A percentile compares a stretch with the other conserved stretches of the same genome.
Evolutionary conservation across 2,797 vertebrate genomes (phyloP).

Genomic region (Natrix natrix): DNA sequence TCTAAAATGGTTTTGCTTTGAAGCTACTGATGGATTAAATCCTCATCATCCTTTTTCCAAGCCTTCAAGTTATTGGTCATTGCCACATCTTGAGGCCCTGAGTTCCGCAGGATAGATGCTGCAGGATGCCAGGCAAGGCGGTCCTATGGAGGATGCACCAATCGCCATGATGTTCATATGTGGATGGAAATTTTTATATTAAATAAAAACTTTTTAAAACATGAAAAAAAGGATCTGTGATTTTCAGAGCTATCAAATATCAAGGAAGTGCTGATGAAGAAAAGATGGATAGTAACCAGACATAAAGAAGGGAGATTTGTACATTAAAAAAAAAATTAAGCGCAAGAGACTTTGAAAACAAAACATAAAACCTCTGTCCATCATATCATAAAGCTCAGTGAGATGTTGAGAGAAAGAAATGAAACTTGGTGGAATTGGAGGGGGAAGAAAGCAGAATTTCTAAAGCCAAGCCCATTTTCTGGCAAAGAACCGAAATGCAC

Average conservation of each 20-base stretch:
- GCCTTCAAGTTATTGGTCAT: too few species aligned
- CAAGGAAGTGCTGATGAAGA: conserved; percentile 70
- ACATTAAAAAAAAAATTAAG: not conserved
- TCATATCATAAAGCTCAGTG: conserved; percentile 68
- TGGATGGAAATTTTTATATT: too few species aligned
- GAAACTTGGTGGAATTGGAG: conserved; percentile 58
- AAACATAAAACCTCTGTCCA: conserved; percentile 68
- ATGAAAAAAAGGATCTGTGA: too few species aligned
- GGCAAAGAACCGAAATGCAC: conserved; percentile 41
- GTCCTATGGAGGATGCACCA: too few species aligned
- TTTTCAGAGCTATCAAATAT: conserved; percentile 70
- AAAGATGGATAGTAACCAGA: conserved; percentile 20
- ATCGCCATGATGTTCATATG: too few species aligned
- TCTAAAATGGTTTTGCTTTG: too few species aligned
- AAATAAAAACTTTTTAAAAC: too few species aligned
- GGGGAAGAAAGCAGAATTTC: conserved; percentile 61
- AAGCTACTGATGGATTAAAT: too few species aligned
- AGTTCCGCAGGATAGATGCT: too few species aligned
- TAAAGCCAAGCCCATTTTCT: conserved; percentile 44
- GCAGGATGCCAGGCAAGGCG: too few species aligned
- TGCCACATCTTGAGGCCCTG: too few species aligned
- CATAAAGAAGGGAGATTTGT: not conserved
- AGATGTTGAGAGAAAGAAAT: conserved; percentile 66
- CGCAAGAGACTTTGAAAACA: conserved; percentile 57
- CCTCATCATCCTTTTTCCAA: too few species aligned